Percentiles rank a stretch among this genome's conserved stretches.
These are phyloP conservation scores for Terebella lapidaria DNA, from an alignment of 2,888 invertebrate genomes.

Conservation along the genomic window DNA sequence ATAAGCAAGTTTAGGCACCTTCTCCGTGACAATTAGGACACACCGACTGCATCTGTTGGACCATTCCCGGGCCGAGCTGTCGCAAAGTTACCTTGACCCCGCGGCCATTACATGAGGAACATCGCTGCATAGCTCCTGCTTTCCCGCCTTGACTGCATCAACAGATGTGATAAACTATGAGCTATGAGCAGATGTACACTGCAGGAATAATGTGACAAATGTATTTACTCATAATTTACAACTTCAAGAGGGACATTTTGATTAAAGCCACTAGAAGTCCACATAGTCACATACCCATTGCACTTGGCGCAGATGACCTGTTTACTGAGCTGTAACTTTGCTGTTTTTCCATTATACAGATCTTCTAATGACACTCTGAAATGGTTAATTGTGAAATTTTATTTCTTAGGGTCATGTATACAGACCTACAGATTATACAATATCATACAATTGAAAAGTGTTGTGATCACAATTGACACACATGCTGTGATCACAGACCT, in stretches of 20 bases:
- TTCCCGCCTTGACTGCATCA: constrained; percentile 60
- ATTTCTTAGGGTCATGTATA: too few species aligned
- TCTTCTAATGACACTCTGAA: constrained; percentile 79
- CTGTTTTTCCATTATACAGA: constrained; percentile 81
- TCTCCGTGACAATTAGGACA: constrained; percentile 59
- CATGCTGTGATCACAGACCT: constrained; percentile 61
- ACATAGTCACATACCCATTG: constrained; percentile 61
- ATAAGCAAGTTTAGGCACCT: too few species aligned
- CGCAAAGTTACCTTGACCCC: constrained; percentile 71
- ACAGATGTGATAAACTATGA: too few species aligned
- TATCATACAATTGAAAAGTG: too few species aligned
- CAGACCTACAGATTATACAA: too few species aligned
- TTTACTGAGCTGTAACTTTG: constrained; percentile 76
- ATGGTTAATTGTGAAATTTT: too few species aligned
- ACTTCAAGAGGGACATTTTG: too few species aligned
- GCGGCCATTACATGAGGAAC: constrained; percentile 72
- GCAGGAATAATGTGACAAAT: too few species aligned
- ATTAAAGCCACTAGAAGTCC: too few species aligned
- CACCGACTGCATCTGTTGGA: constrained; percentile 56
- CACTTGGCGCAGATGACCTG: constrained; percentile 75
- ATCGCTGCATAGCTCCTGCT: constrained; percentile 63
- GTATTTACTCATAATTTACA: too few species aligned
- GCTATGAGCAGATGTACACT: too few species aligned
- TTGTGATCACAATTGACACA: too few species aligned
- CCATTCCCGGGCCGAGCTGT: constrained; percentile 66